Percentiles rank a stretch among this genome's conserved stretches.
Evolutionary conservation across 2,888 invertebrate genomes (phyloP).

Genomic region (Ochlodes sylvanus): DNA sequence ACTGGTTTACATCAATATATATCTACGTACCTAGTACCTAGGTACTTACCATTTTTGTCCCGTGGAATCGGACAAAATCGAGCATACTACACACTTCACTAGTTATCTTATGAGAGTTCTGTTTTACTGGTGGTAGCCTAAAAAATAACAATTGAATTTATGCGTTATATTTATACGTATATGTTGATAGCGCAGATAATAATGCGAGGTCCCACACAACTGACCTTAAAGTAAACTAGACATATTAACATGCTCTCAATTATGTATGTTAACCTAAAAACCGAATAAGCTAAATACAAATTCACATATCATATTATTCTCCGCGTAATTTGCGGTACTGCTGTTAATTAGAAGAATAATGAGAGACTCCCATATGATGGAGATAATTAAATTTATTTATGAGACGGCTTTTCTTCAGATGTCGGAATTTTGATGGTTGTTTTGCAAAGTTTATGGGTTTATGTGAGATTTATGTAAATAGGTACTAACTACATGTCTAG

Average conservation of each 20-base stretch:
- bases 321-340: constrained; percentile 39
- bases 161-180: no score
- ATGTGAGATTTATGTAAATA: constrained; percentile 18
- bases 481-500: constrained; percentile 3
- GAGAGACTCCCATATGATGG: constrained; percentile 44
- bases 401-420: constrained; percentile 24
- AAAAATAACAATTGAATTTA: no score
- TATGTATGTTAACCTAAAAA: constrained; percentile 42
- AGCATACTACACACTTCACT: no score
- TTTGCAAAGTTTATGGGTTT: constrained; percentile 15
- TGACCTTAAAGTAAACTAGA: constrained; percentile 29
- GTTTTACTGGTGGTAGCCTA: no score
- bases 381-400: constrained; percentile 35
- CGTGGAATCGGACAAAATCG: no score
- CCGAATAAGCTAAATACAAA: constrained; percentile 45
- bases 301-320: constrained; percentile 47
- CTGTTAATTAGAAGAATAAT: constrained; percentile 45
- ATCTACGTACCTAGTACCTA: no score
- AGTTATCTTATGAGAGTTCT: no score
- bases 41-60: no score
- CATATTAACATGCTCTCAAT: constrained; percentile 35
- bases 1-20: no score
- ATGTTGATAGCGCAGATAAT: background rate
- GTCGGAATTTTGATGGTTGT: constrained; percentile 16
- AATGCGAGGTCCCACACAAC: constrained; percentile 40